Percentiles rank a stretch among this genome's conserved stretches.
Conservation (phyloP, 1,140 invertebrate species). For the Drosophila setifemur region DNA sequence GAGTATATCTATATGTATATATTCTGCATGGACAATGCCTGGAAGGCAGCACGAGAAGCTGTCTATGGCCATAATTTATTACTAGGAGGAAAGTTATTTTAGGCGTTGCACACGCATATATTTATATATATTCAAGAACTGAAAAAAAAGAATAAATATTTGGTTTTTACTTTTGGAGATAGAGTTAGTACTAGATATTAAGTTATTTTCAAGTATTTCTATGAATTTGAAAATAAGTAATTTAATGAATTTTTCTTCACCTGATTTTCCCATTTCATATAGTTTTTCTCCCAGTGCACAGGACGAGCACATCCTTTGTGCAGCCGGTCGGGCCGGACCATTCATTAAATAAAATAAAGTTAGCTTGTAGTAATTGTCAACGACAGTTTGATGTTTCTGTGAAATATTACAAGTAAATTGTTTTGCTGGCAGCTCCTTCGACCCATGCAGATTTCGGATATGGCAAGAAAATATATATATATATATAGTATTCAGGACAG, state of each 20-base stretch:
- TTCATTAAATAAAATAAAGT: constrained; percentile 80
- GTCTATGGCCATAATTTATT: constrained; percentile 73
- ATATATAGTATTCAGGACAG: constrained; percentile 55
- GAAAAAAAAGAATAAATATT: not conserved
- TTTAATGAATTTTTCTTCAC: not conserved
- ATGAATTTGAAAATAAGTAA: no score
- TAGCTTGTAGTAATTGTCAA: constrained; percentile 75
- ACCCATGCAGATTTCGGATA: constrained; percentile 58
- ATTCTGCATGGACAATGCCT: not conserved
- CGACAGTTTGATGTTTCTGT: constrained; percentile 77
- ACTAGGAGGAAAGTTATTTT: constrained; percentile 61
- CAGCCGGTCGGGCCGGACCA: constrained; percentile 33
- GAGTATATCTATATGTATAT: not conserved
- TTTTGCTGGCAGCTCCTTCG: constrained; percentile 33
- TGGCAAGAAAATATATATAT: constrained; percentile 48
- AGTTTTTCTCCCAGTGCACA: not conserved
- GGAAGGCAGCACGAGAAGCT: constrained; percentile 37
- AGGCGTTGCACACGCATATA: constrained; percentile 49
- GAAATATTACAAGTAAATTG: constrained; percentile 78
- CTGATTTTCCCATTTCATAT: not conserved
- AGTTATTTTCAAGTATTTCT: no score
- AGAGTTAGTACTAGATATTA: no score
- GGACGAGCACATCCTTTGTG: constrained; percentile 26
- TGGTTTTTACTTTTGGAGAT: no score
- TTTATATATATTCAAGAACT: not conserved